Base-by-base conservation (phyloP, 2,888 invertebrate genomes). In the Panopea generosa region DNA sequence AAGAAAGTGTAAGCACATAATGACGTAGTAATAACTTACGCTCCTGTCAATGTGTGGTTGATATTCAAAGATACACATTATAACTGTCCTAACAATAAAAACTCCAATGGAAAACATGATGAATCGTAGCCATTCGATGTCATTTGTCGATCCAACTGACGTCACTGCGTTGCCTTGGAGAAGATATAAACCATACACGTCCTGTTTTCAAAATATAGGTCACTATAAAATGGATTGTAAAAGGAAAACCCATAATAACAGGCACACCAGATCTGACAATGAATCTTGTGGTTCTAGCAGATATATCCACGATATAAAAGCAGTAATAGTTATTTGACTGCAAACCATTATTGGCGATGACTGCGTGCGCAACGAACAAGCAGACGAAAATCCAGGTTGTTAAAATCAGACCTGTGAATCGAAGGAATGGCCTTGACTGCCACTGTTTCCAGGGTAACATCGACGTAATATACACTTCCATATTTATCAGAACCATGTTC, bases 271-370 rank as follows among this genome's bases (percentile, higher is more conserved):
- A 38, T 20, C 70, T 49, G 9, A 77, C 27, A 14, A 45, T 53
- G 4, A 69, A 38, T 52, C 69, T 55, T 4, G 49, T 40, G 2
- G 26, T 40, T 7, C 52, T 14, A n/a, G 47, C 50, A 9, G 49
- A 26, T 45, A 33, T 16, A 20, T 56, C 53, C 0, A 33, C 26
- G n/a, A 69, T 47, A 22, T 33, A 14, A 20, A 69, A 73, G 43
- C 72, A 73, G 47, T 60, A 63, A n/a, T n/a, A n/a, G 16, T 27
- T 22, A 9, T 45, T 29, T 9, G 26, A 26, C 2, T 49, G n/a
- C 6, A 16, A 47, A 14, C 43, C 49, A 43, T 72, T 77, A 52
- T 73, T 77, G 24, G 55, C 61, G 24, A 77, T 70, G 47, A 67
- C 56, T 22, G 73, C 24, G 55, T 73, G 72, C 1, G 56, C 66